Base-by-base conservation (phyloP, 2,888 invertebrate genomes). In the Magallana nippona region DNA sequence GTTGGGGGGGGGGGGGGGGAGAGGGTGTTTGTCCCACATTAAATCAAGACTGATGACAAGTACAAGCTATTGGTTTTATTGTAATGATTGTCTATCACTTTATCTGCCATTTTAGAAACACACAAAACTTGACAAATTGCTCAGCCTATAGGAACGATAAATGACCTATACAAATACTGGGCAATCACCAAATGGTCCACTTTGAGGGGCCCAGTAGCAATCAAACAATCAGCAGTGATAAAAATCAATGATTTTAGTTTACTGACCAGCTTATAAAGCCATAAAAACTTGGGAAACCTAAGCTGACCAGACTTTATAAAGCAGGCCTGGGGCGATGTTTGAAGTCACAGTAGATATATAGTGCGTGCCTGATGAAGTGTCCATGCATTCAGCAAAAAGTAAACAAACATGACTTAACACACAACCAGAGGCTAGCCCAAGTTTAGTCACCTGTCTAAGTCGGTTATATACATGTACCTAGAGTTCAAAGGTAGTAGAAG, bases 401-500 rank as follows among this genome's bases (percentile, higher is more conserved):
- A 10, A 71, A 71, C 71, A 71, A 71, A 71, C 71, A 71, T 71
- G 71, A 71, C 22, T 71, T 27, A 71, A 71, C 71, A 71, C 27
- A 71, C 27, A 44, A 60, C 71, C 27, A 71, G 22, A 71, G 71
- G 71, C 71, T 32, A 71, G 13, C 5, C 2, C 1, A 1, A 8
- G 71, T 27, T 71, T 71, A 71, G 27, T 71, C 27, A 71, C 71
- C 22, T 22, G 27, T n/a, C 32, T 13, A 32, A 5, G n/a, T 60
- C 1, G 19, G 44, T 44, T 44, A 44, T 44, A 44, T 60, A 60
- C 60, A 60, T 60, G n/a, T 60, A 60, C 19, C 19, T 15, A 8
- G 44, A 44, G 44, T 44, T 44, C 44, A 44, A 44, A 44, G 44
- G 8, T 44, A 44, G 44, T 44, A 44, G 44, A 44, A 44, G 44